Base-by-base conservation (phyloP, 2,113 vertebrate genomes). In the Python bivittatus region DNA sequence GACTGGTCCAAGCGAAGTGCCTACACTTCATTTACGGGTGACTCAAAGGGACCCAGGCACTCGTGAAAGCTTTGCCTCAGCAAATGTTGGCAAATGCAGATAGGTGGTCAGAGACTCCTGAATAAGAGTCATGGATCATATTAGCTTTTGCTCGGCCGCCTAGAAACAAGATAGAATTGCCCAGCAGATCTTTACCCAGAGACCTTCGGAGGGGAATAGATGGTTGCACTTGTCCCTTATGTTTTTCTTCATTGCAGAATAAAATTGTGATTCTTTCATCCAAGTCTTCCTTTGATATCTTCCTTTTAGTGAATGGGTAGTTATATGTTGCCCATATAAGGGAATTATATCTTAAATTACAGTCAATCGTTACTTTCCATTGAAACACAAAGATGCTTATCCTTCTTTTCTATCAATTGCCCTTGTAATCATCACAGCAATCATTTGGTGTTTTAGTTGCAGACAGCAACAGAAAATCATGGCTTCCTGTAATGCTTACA, bases 401-500 rank as follows among this genome's bases (percentile, higher is more conserved):
- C 8, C 57, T 93, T 57, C 42, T 93, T 17, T 23, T 93, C 42
- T 68, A 61, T 8, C 68, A 2, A 61, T 15, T 90, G 27, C 79
- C 68, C 53, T 92, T 68, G 20, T 57, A 94, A 92, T 56, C 11
- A 53, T 56, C 56, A 48, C 4, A 92, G 89, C 13, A 93, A 91
- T 29, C 56, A 25, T 89, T 15, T 54, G 29, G 10, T 54, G 84
- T 60, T 38, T n/a, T 86, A 94, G 38, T 13, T 93, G 8, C 56
- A 42, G n/a, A 53, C 33, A 56, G 54, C 48, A 87, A 27, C 10
- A 68, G 60, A 42, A 27, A 91, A 91, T 91, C 17, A 54, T 38
- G 22, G 44, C 44, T 91, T 68, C 38, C 68, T 33, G 15, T 1
- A 57, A 17, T 3, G 0, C 20, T 42, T 84, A 22, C 48, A 13